A percentile compares a stretch with the other conserved stretches of the same genome.
These are phyloP conservation scores for Tetheella fluctuosa DNA, from an alignment of 2,888 invertebrate species.

Conservation along the genomic window DNA sequence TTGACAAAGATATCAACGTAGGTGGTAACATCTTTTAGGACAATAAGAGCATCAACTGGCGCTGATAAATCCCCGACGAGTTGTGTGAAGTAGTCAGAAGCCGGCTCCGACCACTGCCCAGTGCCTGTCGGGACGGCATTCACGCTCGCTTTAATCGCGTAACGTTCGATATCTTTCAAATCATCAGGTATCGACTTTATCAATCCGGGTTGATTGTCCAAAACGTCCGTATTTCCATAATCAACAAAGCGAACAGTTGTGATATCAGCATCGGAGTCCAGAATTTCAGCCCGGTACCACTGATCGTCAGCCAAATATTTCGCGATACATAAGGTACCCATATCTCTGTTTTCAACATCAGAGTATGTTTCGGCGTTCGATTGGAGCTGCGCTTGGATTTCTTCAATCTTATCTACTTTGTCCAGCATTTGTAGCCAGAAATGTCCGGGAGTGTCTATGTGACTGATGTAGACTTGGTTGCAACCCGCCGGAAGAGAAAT, in stretches of 20 bases:
- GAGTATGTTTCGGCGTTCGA: slow-evolving; percentile 78
- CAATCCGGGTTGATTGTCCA: slow-evolving; percentile 85
- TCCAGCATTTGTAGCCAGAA: slow-evolving; percentile 89
- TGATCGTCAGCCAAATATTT: slow-evolving; percentile 92
- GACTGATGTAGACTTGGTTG: slow-evolving; percentile 85
- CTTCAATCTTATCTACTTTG: slow-evolving; percentile 81
- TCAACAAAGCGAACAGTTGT: slow-evolving; percentile 91
- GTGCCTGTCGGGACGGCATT: slow-evolving; percentile 86
- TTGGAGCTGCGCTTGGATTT: slow-evolving; percentile 87
- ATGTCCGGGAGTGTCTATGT: slow-evolving; percentile 89
- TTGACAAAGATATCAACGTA: slow-evolving; percentile 87
- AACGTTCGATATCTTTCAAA: slow-evolving; percentile 81
- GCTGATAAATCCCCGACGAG: slow-evolving; percentile 78
- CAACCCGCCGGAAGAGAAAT: slow-evolving; percentile 64
- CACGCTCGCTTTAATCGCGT: slow-evolving; percentile 86
- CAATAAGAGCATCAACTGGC: slow-evolving; percentile 78
- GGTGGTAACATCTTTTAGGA: slow-evolving; percentile 85
- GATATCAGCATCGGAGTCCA: slow-evolving; percentile 90
- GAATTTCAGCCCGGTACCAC: slow-evolving; percentile 96
- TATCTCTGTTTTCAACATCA: slow-evolving; percentile 82
- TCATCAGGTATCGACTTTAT: slow-evolving; percentile 86
- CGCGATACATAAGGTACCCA: slow-evolving; percentile 88
- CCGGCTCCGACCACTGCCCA: slow-evolving; percentile 86
- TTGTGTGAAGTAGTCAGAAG: slow-evolving; percentile 82
- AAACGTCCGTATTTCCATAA: slow-evolving; percentile 90